Base-by-base conservation (phyloP, 2,797 vertebrate genomes). In the Acrossocheilus wenchowensis region DNA sequence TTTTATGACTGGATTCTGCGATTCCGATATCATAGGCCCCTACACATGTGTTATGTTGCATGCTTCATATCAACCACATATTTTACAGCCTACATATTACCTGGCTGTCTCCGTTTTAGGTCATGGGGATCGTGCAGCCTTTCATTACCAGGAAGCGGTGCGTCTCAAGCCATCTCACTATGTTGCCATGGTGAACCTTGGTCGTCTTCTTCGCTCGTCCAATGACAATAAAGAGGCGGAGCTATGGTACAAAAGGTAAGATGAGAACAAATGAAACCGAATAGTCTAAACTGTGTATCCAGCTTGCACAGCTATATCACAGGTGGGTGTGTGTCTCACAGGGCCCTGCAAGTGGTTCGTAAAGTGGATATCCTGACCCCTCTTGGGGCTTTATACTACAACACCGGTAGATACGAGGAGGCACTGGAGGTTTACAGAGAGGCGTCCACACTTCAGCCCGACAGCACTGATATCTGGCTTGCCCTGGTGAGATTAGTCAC, bases 111-210 rank as follows among this genome's bases (percentile, higher is more conserved):
- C 36, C 50, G 9, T 85, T 62, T 79, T 85, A 99, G 98, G 98
- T 85, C 93, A 96, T 89, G 95, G 96, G 0, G 94, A 96, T 87
- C 93, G 88, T 87, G 98, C 98, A 0, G 94, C 96, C 2, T 93
- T 93, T 82, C 98, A 99, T 92, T 99, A 99, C 94, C 96, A 95
- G 75, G 95, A 96, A 52, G 98, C 98, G 10, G 95, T 99, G 41
- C 93, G 39, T 72, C 96, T 98, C 7, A 98, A 97, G 88, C 97
- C 98, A 0, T 72, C 93, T 19, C 98, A 99, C 91, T 97, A 98
- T 0, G 98, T 99, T 92, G 98, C 98, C 89, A 98, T 99, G 98
- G 96, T 98, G 90, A 99, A 99, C 91, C 94, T 99, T 86, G 98
- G 97, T 41, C 96, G 98, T 26, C 95, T 99, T 66, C 96, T 98